Evolutionary conservation across 2,888 invertebrate genomes (phyloP).

Genomic region (Oscheius sp.): DNA sequence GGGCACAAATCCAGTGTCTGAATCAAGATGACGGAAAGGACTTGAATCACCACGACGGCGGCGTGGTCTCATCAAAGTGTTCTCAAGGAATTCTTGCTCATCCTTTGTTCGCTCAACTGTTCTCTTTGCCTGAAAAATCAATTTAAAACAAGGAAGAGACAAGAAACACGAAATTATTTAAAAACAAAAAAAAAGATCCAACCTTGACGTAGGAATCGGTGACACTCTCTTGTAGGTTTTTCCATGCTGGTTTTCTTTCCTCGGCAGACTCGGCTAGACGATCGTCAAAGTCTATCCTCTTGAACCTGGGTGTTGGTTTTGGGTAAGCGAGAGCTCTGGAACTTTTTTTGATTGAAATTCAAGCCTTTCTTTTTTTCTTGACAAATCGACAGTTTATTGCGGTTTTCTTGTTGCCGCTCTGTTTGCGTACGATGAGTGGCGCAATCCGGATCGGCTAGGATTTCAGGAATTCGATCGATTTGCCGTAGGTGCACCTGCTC

Average conservation of each 20-base stretch:
- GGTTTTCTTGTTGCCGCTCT: conserved; percentile 32
- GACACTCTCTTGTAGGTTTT: conserved; percentile 62
- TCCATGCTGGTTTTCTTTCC: conserved; percentile 33
- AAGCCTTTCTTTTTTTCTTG: not conserved
- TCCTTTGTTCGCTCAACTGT: conserved; percentile 60
- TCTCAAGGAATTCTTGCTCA: conserved; percentile 60
- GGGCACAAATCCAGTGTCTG: conserved; percentile 51
- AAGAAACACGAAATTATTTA: not conserved
- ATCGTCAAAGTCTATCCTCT: conserved; percentile 66
- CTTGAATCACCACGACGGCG: conserved; percentile 47
- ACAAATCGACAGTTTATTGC: conserved; percentile 21
- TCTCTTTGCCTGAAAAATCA: conserved; percentile 55
- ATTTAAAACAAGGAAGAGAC: not conserved
- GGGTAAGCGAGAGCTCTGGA: conserved; percentile 21
- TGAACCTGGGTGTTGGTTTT: conserved; percentile 40
- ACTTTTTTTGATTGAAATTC: not conserved
- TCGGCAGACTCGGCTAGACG: conserved; percentile 52
- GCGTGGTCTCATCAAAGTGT: conserved; percentile 45
- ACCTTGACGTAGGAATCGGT: conserved; percentile 66
- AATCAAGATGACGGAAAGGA: conserved; percentile 57
- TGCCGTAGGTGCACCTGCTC: conserved; percentile 12
- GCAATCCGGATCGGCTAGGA: conserved; percentile 28
- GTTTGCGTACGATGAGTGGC: conserved; percentile 29
- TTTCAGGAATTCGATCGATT: conserved; percentile 30
- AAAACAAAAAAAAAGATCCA: not conserved